Evolutionary conservation across 2,113 vertebrate species (phyloP).

Genomic region (Carassius carassius): DNA sequence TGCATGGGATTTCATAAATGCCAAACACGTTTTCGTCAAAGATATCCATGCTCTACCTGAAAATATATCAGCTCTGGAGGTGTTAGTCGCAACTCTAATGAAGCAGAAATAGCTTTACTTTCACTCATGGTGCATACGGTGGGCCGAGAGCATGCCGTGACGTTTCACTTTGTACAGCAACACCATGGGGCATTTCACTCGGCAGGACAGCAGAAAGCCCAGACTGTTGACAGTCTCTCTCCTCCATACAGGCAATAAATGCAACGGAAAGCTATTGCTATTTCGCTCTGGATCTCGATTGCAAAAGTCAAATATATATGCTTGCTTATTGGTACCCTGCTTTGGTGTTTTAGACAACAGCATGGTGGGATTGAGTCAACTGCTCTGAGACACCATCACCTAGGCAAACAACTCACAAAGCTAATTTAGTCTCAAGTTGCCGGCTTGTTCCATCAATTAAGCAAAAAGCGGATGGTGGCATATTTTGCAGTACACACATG

Average conservation of each 20-base stretch:
- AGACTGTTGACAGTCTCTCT: constrained; percentile 1
- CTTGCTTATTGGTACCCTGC: neutral
- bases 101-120: constrained; percentile 31
- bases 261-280: constrained; percentile 4
- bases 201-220: neutral
- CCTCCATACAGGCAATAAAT: neutral
- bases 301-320: neutral
- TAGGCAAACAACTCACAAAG: neutral
- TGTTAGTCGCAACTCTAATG: constrained; percentile 4
- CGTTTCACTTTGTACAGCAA: constrained; percentile 9
- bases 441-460: constrained; percentile 24
- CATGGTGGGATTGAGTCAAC: neutral
- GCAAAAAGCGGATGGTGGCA: constrained; percentile 22
- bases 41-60: neutral
- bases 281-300: neutral
- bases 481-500: constrained; percentile 47
- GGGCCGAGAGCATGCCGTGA: constrained; percentile 4
- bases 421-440: neutral
- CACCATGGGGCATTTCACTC: neutral
- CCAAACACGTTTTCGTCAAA: neutral
- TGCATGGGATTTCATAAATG: neutral
- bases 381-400: neutral
- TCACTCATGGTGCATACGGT: constrained; percentile 5
- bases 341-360: neutral
- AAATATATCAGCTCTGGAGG: neutral